A percentile compares a stretch with the other conserved stretches of the same genome.
These are phyloP conservation scores for Diglossa brunneiventris DNA, from an alignment of 2,113 vertebrate genomes.

Conservation along the genomic window DNA sequence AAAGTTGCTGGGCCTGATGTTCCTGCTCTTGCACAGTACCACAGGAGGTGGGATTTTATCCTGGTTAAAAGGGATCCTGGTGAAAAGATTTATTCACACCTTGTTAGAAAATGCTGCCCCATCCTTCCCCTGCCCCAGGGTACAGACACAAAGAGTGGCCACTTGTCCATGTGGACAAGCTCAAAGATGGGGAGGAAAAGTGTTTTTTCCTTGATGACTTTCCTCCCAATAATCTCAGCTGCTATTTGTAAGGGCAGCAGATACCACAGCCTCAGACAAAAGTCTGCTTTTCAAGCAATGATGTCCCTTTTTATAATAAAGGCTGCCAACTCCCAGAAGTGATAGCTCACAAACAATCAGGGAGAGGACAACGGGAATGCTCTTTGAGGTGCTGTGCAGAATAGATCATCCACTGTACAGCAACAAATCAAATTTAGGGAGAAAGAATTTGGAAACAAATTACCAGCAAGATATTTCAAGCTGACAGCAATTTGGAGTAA, in stretches of 20 bases:
- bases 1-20: background rate
- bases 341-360: constrained; percentile 52
- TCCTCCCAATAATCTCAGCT: background rate
- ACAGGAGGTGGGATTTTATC: background rate
- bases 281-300: background rate
- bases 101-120: background rate
- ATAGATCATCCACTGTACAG: constrained; percentile 56
- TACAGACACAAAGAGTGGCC: background rate
- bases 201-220: background rate
- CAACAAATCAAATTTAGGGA: constrained; percentile 54
- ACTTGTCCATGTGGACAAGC: background rate
- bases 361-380: constrained; percentile 1
- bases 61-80: background rate
- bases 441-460: constrained; percentile 66
- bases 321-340: constrained; percentile 44
- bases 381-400: constrained; percentile 26
- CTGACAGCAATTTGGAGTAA: constrained; percentile 56
- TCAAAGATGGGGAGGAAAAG: background rate
- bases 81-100: background rate
- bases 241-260: background rate
- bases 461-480: constrained; percentile 61
- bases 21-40: background rate
- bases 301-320: constrained; percentile 44
- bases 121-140: background rate
- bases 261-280: constrained; percentile 1